These are phyloP conservation scores for Noctuana brunneofusca DNA, from an alignment of 2,888 invertebrate species.

Conservation along the genomic window DNA sequence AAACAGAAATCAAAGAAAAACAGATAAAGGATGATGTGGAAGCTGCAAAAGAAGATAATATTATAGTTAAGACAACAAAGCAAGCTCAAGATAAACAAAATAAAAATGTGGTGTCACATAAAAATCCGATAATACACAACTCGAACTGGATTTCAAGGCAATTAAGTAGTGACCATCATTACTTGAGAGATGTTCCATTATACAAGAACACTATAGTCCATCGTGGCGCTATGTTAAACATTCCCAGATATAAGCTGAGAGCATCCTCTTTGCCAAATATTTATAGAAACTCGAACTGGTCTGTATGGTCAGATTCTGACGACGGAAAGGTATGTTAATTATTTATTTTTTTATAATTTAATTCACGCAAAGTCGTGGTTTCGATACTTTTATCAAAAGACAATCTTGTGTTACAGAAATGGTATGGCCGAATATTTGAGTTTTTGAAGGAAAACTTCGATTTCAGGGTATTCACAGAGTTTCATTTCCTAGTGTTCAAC, in stretches of 20 bases:
- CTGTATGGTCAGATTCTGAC: slow-evolving; percentile 82
- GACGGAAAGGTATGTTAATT: slow-evolving; percentile 84
- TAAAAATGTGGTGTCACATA: neutral
- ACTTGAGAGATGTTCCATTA: slow-evolving; percentile 86
- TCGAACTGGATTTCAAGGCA: slow-evolving; percentile 70
- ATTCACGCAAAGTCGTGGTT: neutral
- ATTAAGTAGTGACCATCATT: slow-evolving; percentile 84
- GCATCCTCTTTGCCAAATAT: slow-evolving; percentile 96
- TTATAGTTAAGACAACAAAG: slow-evolving; percentile 36
- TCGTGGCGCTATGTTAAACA: slow-evolving; percentile 92
- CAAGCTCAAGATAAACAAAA: slow-evolving; percentile 3
- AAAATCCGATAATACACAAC: slow-evolving; percentile 37
- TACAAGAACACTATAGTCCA: slow-evolving; percentile 92
- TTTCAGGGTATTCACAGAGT: slow-evolving; percentile 90
- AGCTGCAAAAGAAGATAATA: slow-evolving; percentile 39
- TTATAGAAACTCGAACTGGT: slow-evolving; percentile 91
- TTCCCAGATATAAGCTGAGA: slow-evolving; percentile 89
- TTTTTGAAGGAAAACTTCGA: slow-evolving; percentile 88
- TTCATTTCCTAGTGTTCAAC: slow-evolving; percentile 91
- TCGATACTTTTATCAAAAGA: too few relatives aligned
- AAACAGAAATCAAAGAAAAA: slow-evolving; percentile 26
- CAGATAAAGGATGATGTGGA: neutral
- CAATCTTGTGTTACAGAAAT: slow-evolving; percentile 81
- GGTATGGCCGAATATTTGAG: slow-evolving; percentile 87
- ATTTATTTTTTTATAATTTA: neutral